Evolutionary conservation across 2,888 invertebrate species (phyloP).

Genomic region (Xanthia togata): DNA sequence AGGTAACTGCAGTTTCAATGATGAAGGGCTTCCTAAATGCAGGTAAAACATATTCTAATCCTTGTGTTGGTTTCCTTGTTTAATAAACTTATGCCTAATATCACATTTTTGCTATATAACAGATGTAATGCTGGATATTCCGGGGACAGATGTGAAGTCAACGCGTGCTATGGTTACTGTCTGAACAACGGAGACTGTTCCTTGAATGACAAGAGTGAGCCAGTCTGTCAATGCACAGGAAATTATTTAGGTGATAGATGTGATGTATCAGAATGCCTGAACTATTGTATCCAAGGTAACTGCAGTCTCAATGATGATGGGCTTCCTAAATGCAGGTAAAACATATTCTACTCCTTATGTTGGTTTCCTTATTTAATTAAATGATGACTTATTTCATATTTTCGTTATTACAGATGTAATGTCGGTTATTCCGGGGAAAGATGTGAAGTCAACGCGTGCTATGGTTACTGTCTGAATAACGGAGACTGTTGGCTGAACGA

Average conservation of each 20-base stretch:
- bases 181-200: constrained; percentile 91
- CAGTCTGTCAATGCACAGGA: constrained; percentile 86
- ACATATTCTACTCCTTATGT: no score
- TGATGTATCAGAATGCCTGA: constrained; percentile 76
- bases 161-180: constrained; percentile 91
- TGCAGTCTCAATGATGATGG: no score
- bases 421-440: constrained; percentile 82
- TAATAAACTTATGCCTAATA: neutral
- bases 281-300: no score
- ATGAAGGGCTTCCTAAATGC: no score
- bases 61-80: neutral
- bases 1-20: no score
- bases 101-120: constrained; percentile 59
- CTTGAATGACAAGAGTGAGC: constrained; percentile 77
- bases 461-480: constrained; percentile 91
- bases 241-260: constrained; percentile 90
- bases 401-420: constrained; percentile 71
- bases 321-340: no score
- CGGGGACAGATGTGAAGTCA: constrained; percentile 86
- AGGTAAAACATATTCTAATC: no score
- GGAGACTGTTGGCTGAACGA: constrained; percentile 89
- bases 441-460: constrained; percentile 89
- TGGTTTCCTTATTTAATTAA: neutral
- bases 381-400: neutral
- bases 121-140: constrained; percentile 76